phyloP scores from a whole-genome alignment of 53 echinoderm and acorn worm genomes.

The Crossaster papposus region DNA sequence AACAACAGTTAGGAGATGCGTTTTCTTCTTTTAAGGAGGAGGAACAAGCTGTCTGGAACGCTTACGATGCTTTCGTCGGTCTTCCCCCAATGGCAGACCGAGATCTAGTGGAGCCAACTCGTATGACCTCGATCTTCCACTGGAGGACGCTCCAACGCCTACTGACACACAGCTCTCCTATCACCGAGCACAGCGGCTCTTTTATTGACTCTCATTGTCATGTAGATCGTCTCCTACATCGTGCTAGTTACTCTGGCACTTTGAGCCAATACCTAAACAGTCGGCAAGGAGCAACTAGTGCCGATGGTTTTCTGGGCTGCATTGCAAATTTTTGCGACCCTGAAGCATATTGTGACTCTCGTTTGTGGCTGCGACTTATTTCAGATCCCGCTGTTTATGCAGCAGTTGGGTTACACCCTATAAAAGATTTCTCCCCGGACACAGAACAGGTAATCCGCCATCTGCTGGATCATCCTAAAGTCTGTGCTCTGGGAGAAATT shows the following conservation, averaged over 20 bases:
- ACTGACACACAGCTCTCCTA: not conserved
- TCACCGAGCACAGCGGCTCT: not conserved
- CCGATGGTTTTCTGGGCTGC: constrained; percentile 13
- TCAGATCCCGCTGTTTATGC: not conserved
- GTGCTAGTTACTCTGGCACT: not conserved
- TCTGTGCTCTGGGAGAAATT: constrained; percentile 34
- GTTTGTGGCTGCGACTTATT: not conserved
- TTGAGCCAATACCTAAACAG: not conserved
- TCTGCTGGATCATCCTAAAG: constrained; percentile 38
- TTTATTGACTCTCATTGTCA: constrained; percentile 12
- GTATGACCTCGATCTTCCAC: constrained; percentile 23
- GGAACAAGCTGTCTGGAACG: not conserved
- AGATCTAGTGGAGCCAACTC: not conserved
- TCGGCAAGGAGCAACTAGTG: not conserved
- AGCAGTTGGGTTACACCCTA: constrained; percentile 11
- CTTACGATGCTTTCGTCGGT: too few relatives aligned
- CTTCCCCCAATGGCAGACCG: too few relatives aligned
- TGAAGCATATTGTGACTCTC: not conserved
- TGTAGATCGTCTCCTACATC: not conserved
- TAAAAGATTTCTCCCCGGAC: constrained; percentile 19
- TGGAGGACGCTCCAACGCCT: constrained; percentile 30
- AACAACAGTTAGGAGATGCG: not conserved
- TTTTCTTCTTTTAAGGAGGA: not conserved
- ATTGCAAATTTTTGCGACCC: constrained; percentile 11
- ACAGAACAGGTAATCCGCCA: constrained; percentile 26